Evolutionary conservation across 2,888 invertebrate genomes (phyloP).

Genomic region (Hydrotaea diabolus): DNA sequence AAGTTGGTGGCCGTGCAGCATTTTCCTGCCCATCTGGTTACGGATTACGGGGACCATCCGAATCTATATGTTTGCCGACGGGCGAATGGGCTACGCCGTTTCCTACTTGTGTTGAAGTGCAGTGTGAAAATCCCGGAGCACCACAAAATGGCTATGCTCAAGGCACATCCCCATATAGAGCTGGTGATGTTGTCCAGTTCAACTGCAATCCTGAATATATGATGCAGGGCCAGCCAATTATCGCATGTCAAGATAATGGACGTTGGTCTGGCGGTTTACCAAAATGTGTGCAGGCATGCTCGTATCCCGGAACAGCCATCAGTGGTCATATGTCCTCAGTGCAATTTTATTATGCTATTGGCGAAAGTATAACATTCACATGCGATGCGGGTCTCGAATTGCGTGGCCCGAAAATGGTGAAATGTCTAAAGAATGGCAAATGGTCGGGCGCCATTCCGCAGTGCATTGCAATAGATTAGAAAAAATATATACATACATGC

Average conservation of each 20-base stretch:
- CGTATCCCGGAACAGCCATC: slow-evolving; percentile 90
- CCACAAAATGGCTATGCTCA: slow-evolving; percentile 90
- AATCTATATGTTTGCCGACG: slow-evolving; percentile 88
- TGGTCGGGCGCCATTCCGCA: slow-evolving; percentile 93
- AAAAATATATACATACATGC: background rate
- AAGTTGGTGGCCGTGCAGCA: slow-evolving; percentile 90
- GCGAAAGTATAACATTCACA: slow-evolving; percentile 91
- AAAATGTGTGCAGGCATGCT: slow-evolving; percentile 93
- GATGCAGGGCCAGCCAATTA: slow-evolving; percentile 94
- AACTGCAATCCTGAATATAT: slow-evolving; percentile 93
- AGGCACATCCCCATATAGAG: slow-evolving; percentile 89
- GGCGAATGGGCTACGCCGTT: slow-evolving; percentile 91
- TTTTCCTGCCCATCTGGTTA: slow-evolving; percentile 90
- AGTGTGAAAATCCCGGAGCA: slow-evolving; percentile 88
- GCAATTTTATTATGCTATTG: slow-evolving; percentile 93
- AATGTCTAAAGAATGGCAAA: slow-evolving; percentile 90
- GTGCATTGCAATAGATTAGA: slow-evolving; percentile 81
- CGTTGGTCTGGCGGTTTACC: slow-evolving; percentile 92
- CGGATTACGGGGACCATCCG: slow-evolving; percentile 87
- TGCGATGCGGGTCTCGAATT: slow-evolving; percentile 89
- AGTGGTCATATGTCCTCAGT: slow-evolving; percentile 92
- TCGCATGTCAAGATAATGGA: slow-evolving; percentile 93
- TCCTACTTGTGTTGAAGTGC: slow-evolving; percentile 90
- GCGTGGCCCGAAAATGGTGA: slow-evolving; percentile 88
- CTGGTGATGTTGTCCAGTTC: slow-evolving; percentile 92